A percentile compares a stretch with the other conserved stretches of the same genome.
phyloP scores from a whole-genome alignment of 2,888 invertebrate genomes.

The Mimachlamys varia region DNA sequence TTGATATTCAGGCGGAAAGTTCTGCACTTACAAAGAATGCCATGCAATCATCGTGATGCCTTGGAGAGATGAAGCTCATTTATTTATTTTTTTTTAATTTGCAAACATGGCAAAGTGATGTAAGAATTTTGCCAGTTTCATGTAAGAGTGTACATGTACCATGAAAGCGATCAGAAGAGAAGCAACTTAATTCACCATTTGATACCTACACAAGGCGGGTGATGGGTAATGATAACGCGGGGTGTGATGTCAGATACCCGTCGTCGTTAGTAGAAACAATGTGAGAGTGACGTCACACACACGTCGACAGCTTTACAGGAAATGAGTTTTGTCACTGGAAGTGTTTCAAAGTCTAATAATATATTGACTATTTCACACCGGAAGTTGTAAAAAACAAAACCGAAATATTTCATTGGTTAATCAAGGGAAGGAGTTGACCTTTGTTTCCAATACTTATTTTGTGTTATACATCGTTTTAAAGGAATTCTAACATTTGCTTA shows the following conservation, averaged over 20 bases:
- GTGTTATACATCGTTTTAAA: not conserved
- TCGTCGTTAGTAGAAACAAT: not conserved
- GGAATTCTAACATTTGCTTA: not conserved
- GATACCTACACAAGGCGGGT: not conserved
- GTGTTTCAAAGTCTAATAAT: not conserved
- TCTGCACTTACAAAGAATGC: not conserved
- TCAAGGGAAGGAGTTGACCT: not conserved
- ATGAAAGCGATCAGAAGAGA: not conserved
- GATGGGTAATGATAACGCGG: not conserved
- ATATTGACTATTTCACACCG: not conserved
- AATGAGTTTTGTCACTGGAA: not conserved
- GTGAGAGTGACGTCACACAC: not conserved
- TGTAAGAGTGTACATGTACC: too few species aligned
- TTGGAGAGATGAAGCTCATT: not conserved
- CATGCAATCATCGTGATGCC: not conserved
- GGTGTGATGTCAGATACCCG: not conserved
- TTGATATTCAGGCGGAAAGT: too few species aligned
- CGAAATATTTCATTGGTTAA: not conserved
- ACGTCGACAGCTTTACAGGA: not conserved
- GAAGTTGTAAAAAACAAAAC: not conserved
- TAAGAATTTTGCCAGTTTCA: not conserved
- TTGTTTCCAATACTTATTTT: not conserved
- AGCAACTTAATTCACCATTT: not conserved
- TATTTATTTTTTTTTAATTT: not conserved
- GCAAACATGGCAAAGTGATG: not conserved